Base-by-base conservation (phyloP, 1,140 invertebrate species). In the Papilio glaucus region DNA sequence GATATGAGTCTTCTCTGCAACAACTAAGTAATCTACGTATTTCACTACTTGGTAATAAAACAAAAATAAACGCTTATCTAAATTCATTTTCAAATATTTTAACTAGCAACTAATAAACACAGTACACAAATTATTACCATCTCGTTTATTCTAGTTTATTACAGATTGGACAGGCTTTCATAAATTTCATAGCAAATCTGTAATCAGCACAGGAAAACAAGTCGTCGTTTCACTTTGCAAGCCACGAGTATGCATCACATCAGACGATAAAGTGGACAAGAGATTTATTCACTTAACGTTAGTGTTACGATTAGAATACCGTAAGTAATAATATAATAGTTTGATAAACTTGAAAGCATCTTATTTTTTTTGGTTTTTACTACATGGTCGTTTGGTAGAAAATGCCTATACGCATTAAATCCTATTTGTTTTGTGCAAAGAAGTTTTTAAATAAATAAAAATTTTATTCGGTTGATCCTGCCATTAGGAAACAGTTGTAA, bases 161-260 rank as follows among this genome's bases (percentile, higher is more conserved):
- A 65, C 15, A 38, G 33, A 65, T 65, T 65, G 62, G 62, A 65
- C 37, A 65, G 37, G 62, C 62, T 65, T 65, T 65, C 62, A 63
- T 63, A 37, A 63, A 63, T 62, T 62, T 62, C 33, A 37, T 65
- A 21, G 62, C 37, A 10, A 39, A 65, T 65, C 15, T 65, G 62
- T 39, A 39, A 65, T 65, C 62, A 21, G 62, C 37, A n/a, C n/a
- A 65, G 62, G 29, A 61, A 63, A 65, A 65, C 62, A 18, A 9
- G 37, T 24, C 9, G 18, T n/a, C 62, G 62, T 65, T 65, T 65
- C 62, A 65, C 62, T 65, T 65, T 39, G 37, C 37, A 18, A 41
- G 62, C 15, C 8, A 3, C 29, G n/a, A n/a, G n/a, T n/a, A 63
- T 63, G 61, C 26, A n/a, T 62, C 60, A 62, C 60, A 29, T 37